Base-by-base conservation (phyloP, 2,113 vertebrate species). In the Trachemys scripta region DNA sequence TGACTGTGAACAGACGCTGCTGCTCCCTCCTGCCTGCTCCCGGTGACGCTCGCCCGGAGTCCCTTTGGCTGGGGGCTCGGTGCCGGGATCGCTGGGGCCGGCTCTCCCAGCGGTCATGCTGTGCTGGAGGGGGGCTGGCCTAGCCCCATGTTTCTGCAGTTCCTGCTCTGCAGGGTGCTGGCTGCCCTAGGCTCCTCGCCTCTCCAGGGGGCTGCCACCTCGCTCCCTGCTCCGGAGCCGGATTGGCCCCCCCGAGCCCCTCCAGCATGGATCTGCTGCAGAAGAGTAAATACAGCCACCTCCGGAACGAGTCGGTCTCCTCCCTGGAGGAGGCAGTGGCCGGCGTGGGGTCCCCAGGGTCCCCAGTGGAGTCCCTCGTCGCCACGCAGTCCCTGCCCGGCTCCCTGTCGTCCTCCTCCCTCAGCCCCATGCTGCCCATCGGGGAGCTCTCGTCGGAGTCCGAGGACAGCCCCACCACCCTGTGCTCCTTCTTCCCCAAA, bases 401-500 rank as follows among this genome's bases (percentile, higher is more conserved):
- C 78, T 99, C 99, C 27, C 95, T 98, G 6, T 99, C 99, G 22
- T 99, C 99, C 62, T 99, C 99, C 0, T 99, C 99, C 65, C 98
- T 99, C 88, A 98, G 98, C 88, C 98, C 99, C 9, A 97, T 98
- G 82, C 98, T 98, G 27, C 98, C 99, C 10, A 56, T 98, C 1
- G 98, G 98, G 35, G 97, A 99, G 96, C 69, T 98, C 95, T 98
- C 98, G 0, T 98, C 97, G 0, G 92, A 96, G 17, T 87, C 98
- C 0, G 99, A 99, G 87, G 99, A 99, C 92, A 99, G 99, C 96
- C 99, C 99, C 97, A 99, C 99, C 78, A 99, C 99, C 27, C 98
- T 99, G 54, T 99, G 99, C 98, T 99, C 99, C 95, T 99, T 99
- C 97, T 99, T 99, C 95, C 99, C 99, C 87, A 99, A 98, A 96